A percentile compares a stretch with the other conserved stretches of the same genome.
Evolutionary conservation across 2,888 invertebrate genomes (phyloP).

Genomic region (Pseudococcus jackbeardsleyi): DNA sequence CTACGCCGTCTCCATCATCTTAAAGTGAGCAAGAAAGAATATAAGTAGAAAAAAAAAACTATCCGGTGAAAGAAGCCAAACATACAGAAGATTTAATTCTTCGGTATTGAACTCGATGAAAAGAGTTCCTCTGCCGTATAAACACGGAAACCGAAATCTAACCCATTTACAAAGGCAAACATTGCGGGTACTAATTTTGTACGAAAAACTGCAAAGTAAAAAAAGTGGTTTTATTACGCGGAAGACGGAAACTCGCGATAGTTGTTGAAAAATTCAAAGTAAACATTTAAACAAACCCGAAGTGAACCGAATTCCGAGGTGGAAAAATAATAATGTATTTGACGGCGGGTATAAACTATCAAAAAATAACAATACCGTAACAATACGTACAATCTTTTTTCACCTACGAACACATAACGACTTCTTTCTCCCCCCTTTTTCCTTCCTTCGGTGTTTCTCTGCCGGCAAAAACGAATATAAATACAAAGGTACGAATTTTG

Average conservation of each 20-base stretch:
- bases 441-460: background rate
- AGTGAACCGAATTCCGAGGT: background rate
- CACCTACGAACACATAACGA: conserved; percentile 26
- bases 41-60: background rate
- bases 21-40: background rate
- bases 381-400: conserved; percentile 10
- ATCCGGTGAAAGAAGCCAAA: background rate
- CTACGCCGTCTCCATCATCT: background rate
- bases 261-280: conserved; percentile 39
- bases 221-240: background rate
- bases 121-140: background rate
- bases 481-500: conserved; percentile 20
- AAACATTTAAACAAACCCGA: conserved; percentile 27
- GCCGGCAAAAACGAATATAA: background rate
- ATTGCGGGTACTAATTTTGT: background rate
- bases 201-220: background rate
- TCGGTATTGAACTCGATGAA: background rate
- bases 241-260: background rate
- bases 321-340: conserved; percentile 5
- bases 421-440: background rate
- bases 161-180: conserved; percentile 5
- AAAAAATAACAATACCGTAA: conserved; percentile 22
- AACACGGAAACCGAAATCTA: background rate
- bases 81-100: background rate
- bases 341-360: conserved; percentile 6